Evolutionary conservation across 2,113 vertebrate species (phyloP), one percentile per base, ranked within the genome.

Genomic region (Macquaria australasica): DNA sequence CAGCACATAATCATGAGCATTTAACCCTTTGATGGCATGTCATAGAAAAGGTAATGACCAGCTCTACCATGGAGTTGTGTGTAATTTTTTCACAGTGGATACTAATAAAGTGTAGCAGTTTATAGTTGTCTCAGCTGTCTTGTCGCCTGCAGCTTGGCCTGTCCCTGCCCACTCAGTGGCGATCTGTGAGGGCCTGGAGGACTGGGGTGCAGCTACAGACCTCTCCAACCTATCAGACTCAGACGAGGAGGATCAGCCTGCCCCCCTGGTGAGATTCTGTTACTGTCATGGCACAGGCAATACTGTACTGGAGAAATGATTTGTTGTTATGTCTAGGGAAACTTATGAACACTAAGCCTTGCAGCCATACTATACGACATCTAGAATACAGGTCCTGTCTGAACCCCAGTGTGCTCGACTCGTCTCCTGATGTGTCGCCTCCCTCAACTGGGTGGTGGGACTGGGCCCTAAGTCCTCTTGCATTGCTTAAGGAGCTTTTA

Each of bases 141-240:
- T 84, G 55, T 89, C 5, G 1, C 48, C 75, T 67, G 48, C 87
- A 98, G 98, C 96, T 86, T 98, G 97, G 97, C 95, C 96, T 0
- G 95, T 94, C 41, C 94, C 95, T 70, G 96, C 96, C 12, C 96
- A 96, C 87, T 96, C 97, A 0, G 90, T 96, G 90, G 97, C 97
- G 10, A 96, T 96, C 79, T 96, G 96, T 10, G 97, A 97, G 76
- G 96, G 96, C 31, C 92, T 96, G 77, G 96, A 97, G 76, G 96
- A 97, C 89, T 97, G 97, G 97, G 93, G 90, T 0, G 94, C 67
- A 39, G 81, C 96, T 11, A 96, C 96, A 74, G 96, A 97, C 87
- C 96, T 96, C 16, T 97, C 96, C 82, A 95, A 95, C 92, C 92
- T 94, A 75, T 97, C 96, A 0, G 97, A 97, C 92, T 97, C 96